phyloP scores from a whole-genome alignment of 2,888 invertebrate species.

The Uloborus plumipes region DNA sequence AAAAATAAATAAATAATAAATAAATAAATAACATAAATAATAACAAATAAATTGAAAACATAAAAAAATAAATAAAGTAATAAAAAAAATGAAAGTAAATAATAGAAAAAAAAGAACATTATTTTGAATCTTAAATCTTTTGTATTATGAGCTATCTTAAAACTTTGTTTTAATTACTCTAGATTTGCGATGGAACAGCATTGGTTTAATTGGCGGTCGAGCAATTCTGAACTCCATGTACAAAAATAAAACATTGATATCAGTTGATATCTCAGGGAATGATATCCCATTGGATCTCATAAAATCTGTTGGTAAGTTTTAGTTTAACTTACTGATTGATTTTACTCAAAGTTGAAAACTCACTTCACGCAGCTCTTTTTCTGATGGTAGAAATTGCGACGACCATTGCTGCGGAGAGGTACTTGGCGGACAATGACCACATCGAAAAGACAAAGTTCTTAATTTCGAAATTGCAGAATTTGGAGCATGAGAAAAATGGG shows the following conservation, averaged over 20 bases:
- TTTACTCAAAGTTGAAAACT: too few species aligned
- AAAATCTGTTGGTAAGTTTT: slow-evolving; percentile 35
- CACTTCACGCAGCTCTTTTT: background rate
- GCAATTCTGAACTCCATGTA: slow-evolving; percentile 31
- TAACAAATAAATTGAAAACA: too few species aligned
- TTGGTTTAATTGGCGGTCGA: slow-evolving; percentile 53
- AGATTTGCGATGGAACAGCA: slow-evolving; percentile 55
- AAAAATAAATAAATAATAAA: too few species aligned
- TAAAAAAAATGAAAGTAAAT: too few species aligned
- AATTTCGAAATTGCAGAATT: slow-evolving; percentile 29
- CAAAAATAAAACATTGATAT: slow-evolving; percentile 27
- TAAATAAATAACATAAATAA: too few species aligned
- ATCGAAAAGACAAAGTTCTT: slow-evolving; percentile 32
- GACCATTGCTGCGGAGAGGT: slow-evolving; percentile 19
- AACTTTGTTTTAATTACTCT: background rate
- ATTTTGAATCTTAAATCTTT: background rate
- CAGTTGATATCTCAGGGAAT: slow-evolving; percentile 44
- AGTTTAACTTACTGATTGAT: background rate
- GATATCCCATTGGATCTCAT: slow-evolving; percentile 30
- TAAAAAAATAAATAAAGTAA: too few species aligned
- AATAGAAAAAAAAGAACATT: too few species aligned
- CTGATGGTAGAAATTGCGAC: slow-evolving; percentile 27
- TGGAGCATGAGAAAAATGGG: slow-evolving; percentile 29
- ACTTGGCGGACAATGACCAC: slow-evolving; percentile 32
- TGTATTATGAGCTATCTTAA: background rate